Conservation (phyloP, 1,140 invertebrate genomes). For the Psix sp. region DNA sequence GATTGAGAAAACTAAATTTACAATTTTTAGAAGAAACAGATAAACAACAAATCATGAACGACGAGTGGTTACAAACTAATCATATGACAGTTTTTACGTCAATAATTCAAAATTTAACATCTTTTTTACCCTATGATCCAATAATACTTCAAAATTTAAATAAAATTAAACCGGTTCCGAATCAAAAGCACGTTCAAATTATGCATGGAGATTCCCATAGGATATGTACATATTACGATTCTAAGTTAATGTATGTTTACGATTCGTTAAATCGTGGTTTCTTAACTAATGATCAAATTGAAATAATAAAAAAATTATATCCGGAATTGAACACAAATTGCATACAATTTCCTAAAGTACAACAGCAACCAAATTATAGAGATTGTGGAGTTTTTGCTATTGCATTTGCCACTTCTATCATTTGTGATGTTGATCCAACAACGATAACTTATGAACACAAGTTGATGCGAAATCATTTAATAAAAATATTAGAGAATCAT, state of each 20-base stretch:
- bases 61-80: neutral
- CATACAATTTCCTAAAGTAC: too few species aligned
- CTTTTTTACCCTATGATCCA: constrained; percentile 7
- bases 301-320: too few species aligned
- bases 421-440: too few species aligned
- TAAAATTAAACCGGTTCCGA: constrained; percentile 1
- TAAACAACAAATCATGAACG: neutral
- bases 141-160: neutral
- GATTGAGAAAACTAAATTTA: neutral
- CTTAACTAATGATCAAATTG: neutral
- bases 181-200: constrained; percentile 5
- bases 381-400: too few species aligned
- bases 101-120: constrained; percentile 9
- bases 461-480: too few species aligned
- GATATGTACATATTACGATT: constrained; percentile 7
- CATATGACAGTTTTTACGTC: constrained; percentile 3
- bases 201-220: neutral
- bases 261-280: constrained; percentile 4
- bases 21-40: neutral
- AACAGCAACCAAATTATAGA: too few species aligned
- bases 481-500: too few species aligned
- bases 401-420: too few species aligned
- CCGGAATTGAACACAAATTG: too few species aligned
- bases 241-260: neutral
- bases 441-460: too few species aligned